Evolutionary conservation across 1,140 invertebrate genomes (phyloP).

Genomic region (Holcopasites calliopsidis): DNA sequence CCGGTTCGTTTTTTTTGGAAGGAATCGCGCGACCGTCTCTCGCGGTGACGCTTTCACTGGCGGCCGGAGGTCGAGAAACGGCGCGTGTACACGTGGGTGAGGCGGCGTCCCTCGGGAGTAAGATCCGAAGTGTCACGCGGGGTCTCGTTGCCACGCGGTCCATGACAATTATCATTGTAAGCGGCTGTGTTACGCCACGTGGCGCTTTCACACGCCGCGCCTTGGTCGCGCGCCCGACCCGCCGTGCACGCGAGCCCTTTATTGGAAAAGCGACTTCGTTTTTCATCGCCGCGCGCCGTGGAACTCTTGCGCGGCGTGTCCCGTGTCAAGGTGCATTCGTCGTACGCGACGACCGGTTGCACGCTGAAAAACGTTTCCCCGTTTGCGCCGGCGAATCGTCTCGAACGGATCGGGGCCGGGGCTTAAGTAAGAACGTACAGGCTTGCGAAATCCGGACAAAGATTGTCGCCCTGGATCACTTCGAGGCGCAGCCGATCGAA

Average conservation of each 20-base stretch:
- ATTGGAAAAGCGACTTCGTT: conserved; percentile 46
- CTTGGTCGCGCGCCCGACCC: conserved; percentile 24
- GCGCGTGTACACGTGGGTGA: not conserved
- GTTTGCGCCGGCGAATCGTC: conserved; percentile 1
- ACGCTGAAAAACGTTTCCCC: not conserved
- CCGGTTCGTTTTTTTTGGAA: conserved; percentile 6
- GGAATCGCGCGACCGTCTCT: not conserved
- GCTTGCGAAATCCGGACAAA: no score
- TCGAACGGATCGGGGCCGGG: conserved; percentile 13
- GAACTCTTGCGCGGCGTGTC: conserved; percentile 7
- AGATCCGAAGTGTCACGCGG: conserved; percentile 38
- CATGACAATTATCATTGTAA: conserved; percentile 40
- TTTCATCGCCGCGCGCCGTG: not conserved
- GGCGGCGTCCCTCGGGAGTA: conserved; percentile 8
- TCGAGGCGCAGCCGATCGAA: no score
- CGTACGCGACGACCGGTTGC: conserved; percentile 35
- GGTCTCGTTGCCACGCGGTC: conserved; percentile 28
- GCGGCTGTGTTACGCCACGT: conserved; percentile 44
- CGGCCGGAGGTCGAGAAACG: conserved; percentile 18
- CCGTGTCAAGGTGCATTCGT: conserved; percentile 44
- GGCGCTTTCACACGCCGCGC: conserved; percentile 46
- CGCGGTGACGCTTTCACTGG: not conserved
- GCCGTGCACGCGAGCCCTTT: conserved; percentile 30
- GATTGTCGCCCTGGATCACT: no score
- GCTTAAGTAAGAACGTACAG: no score